These are phyloP conservation scores for Stenoptilia bipunctidactyla DNA, from an alignment of 2,888 invertebrate genomes.

Conservation along the genomic window DNA sequence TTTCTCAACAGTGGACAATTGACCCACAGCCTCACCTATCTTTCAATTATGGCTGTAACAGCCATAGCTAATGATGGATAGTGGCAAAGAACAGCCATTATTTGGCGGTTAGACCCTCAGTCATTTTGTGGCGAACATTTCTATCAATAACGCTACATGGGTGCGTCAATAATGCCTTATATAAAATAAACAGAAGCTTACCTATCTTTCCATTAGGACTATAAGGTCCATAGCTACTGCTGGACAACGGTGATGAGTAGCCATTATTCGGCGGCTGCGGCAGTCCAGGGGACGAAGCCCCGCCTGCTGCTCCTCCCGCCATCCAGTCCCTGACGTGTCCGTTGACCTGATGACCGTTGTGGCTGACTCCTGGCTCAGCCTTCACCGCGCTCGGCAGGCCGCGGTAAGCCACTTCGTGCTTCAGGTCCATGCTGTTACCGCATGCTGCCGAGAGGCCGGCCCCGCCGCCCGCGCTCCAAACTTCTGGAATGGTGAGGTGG, in stretches of 20 bases:
- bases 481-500: conserved; percentile 53
- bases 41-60: too few species aligned
- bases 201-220: conserved; percentile 92
- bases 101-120: too few species aligned
- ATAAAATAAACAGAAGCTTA: conserved; percentile 73
- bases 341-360: conserved; percentile 35
- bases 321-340: conserved; percentile 64
- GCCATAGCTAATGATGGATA: too few species aligned
- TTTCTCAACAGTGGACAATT: too few species aligned
- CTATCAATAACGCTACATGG: too few species aligned
- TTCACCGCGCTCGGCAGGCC: conserved; percentile 64
- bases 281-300: conserved; percentile 75
- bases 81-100: too few species aligned
- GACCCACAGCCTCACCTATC: too few species aligned
- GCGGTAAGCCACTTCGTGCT: conserved; percentile 74
- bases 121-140: too few species aligned
- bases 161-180: too few species aligned
- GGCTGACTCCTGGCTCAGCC: conserved; percentile 63
- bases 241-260: conserved; percentile 88
- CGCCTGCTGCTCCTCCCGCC: conserved; percentile 65
- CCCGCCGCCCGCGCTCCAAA: conserved; percentile 67
- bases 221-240: conserved; percentile 91
- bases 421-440: conserved; percentile 75
- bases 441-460: conserved; percentile 66
- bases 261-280: conserved; percentile 80